Evolutionary conservation across 2,888 invertebrate genomes (phyloP), one percentile per base, ranked within the genome.

Genomic region (Conistra vaccinii): DNA sequence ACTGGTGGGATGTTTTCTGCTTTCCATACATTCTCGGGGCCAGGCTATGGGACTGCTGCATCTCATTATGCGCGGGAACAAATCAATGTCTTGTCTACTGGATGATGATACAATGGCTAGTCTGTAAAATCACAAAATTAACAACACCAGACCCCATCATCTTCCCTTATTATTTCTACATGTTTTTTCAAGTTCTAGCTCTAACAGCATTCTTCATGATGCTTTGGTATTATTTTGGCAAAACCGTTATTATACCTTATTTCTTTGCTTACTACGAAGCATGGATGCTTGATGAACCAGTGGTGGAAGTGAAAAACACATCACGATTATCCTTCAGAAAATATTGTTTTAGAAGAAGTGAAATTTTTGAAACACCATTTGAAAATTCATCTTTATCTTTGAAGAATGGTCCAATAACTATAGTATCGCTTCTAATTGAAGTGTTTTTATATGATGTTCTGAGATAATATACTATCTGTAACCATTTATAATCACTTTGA

Each of bases 1-100:
- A 94, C 51, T 94, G 94, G 94, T 94, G 94, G 92, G 95, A 95
- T 87, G 91, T 95, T 1, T 93, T 94, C 61, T 95, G 95, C 87
- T 95, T 94, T 75, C 96, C 96, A 0, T 95, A 94, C 55, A 92
- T 94, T 74, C 60, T 96, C 17, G 92, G 93, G 68, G 86, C 92
- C 0, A 89, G 93, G 62, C 65, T 95, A 39, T 95, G 93, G 93
- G 93, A 93, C 20, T 94, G 92, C 74, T 94, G 91, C 53, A 83
- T 92, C 0, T 87, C 93, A 0, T 65, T 95, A 35, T 95, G 94
- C 69, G 89, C 94, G 0, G 94, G 95, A 0, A 92, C 94, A 3
- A 95, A 95, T 77, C 93, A 94, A 81, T 95, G 94, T 63, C 87
- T 96, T 0, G 87, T 95, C 0, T 94, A 95, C 69, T 96, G 95